Conservation (phyloP, 2,113 vertebrate genomes). For the Cyprinus carpio region DNA sequence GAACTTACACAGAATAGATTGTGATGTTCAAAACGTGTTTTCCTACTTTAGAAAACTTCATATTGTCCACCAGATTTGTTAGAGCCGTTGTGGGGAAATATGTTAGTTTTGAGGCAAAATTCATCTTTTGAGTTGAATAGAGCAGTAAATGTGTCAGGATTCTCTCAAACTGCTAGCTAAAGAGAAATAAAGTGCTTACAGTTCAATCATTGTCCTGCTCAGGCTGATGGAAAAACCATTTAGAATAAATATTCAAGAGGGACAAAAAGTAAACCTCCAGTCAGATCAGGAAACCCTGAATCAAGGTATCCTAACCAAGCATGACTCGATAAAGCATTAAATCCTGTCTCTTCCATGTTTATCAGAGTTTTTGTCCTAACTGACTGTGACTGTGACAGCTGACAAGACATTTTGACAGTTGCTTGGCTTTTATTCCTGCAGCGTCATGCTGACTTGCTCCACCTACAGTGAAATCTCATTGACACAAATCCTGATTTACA, state of each 20-base stretch:
- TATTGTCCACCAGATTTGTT: neutral
- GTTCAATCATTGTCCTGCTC: neutral
- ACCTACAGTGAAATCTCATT: neutral
- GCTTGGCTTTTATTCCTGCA: neutral
- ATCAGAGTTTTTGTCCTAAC: neutral
- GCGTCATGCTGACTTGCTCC: neutral
- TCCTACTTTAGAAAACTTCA: neutral
- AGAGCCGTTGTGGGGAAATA: neutral
- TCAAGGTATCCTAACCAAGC: neutral
- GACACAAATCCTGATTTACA: neutral
- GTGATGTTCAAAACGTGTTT: neutral
- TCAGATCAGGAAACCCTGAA: neutral
- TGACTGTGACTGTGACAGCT: neutral
- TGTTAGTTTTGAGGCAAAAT: neutral
- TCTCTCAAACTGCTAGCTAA: neutral
- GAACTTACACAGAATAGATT: neutral
- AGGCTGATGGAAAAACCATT: neutral
- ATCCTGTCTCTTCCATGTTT: slow-evolving; percentile 4
- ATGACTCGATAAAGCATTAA: neutral
- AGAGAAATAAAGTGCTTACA: neutral
- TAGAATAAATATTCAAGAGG: neutral
- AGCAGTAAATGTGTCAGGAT: neutral
- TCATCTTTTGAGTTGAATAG: neutral
- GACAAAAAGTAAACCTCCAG: neutral
- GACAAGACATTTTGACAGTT: neutral